A percentile compares a stretch with the other conserved stretches of the same genome.
Conservation (phyloP, 2,113 vertebrate species). For the Riparia riparia region DNA sequence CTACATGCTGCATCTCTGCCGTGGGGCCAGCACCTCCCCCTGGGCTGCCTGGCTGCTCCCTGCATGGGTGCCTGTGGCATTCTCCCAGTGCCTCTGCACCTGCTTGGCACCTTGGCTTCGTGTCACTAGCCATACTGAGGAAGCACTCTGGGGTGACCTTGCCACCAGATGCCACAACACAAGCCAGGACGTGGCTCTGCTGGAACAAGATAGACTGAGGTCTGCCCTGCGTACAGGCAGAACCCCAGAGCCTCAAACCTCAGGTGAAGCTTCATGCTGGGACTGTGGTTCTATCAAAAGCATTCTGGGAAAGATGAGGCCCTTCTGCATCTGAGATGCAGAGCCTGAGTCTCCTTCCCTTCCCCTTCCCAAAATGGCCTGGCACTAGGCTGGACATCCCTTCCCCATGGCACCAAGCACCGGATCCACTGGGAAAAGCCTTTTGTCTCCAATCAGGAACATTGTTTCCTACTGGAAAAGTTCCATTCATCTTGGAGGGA, state of each 20-base stretch:
- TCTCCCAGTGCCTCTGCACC: neutral
- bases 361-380: neutral
- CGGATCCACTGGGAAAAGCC: neutral
- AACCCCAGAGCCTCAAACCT: neutral
- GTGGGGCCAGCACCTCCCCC: neutral
- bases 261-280: neutral
- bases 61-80: accelerated
- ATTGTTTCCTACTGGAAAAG: slow-evolving; percentile 48
- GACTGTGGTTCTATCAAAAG: neutral
- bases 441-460: slow-evolving; percentile 36
- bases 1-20: neutral
- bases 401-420: neutral
- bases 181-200: neutral
- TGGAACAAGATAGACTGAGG: neutral
- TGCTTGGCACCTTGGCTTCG: neutral
- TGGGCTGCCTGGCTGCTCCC: neutral
- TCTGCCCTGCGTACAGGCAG: neutral
- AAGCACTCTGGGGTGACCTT: slow-evolving; percentile 4
- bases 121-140: neutral
- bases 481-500: slow-evolving; percentile 35
- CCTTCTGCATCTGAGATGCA: neutral
- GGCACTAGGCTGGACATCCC: neutral
- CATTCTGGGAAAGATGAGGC: neutral
- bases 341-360: neutral
- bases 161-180: neutral